Conservation (phyloP, 1,140 invertebrate species). For the Solen grandis region DNA sequence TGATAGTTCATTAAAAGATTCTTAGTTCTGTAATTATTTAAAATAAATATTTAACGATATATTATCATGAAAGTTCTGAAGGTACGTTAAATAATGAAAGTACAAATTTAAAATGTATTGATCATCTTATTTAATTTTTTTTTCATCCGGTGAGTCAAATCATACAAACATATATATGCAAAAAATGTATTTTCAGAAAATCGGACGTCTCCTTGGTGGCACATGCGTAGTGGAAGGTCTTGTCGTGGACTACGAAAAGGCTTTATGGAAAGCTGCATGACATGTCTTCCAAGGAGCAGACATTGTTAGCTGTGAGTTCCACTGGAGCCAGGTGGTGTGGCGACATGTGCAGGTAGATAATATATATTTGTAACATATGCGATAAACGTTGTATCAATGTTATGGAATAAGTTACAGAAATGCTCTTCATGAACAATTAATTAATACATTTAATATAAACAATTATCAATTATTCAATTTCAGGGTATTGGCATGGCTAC, state of each 20-base stretch:
- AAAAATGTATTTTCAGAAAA: not conserved
- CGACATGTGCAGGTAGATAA: not conserved
- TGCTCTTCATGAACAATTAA: not conserved
- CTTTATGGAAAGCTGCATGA: not conserved
- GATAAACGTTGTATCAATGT: not conserved
- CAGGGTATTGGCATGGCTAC: not conserved
- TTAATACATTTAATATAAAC: not conserved
- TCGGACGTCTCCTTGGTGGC: not conserved
- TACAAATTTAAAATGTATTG: too few species aligned
- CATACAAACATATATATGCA: too few species aligned
- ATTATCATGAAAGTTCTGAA: too few species aligned
- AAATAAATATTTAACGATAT: too few species aligned
- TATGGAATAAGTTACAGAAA: not conserved
- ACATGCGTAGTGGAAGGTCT: not conserved
- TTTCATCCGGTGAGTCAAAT: too few species aligned
- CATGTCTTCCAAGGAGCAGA: not conserved
- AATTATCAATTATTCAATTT: slow-evolving; percentile 4
- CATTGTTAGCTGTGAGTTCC: not conserved
- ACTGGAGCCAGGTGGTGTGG: not conserved
- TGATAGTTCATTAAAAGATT: too few species aligned
- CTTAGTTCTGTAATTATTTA: too few species aligned
- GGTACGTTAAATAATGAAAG: too few species aligned
- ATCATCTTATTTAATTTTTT: too few species aligned
- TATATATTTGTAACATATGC: not conserved
- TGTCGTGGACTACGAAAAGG: not conserved